Evolutionary conservation across 2,797 vertebrate genomes (phyloP), one percentile per base, ranked within the genome.

Genomic region (Amblyopsis hoosieri): DNA sequence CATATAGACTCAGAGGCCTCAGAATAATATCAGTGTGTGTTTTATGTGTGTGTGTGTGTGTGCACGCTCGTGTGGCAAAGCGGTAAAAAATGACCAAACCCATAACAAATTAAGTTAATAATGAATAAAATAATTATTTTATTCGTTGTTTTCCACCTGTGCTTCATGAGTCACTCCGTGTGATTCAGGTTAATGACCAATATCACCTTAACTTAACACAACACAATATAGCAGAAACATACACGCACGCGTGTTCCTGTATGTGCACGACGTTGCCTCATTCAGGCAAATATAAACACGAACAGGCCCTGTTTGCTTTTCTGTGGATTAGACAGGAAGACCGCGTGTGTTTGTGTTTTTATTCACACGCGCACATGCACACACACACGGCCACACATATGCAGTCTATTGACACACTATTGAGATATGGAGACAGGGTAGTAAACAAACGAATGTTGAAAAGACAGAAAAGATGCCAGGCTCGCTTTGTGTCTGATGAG

Each of bases 271-370:
- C 23, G 23, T 29, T 29, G 23, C 23, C 23, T 29, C 23, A 29
- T 29, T 29, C 23, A 29, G 23, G 23, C 23, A 29, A 29, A 29
- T 29, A 29, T 29, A 29, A 29, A 4, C 23, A 29, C 23, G 23
- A 29, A 4, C 23, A 29, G 11, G 59, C 23, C 45, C 57, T 81
- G 80, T 76, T 81, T 66, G 59, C 60, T 60, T 72, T 79, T 68
- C 76, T 57, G 12, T 51, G 52, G 54, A 54, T 45, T 64, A 54
- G n/a, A 71, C 53, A 57, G 62, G 55, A 60, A 52, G 72, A 59
- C 4, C 7, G 0, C 61, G 48, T 19, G 54, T 68, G 61, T 63
- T 52, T 51, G 52, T 57, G 17, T 69, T 74, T 58, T 80, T 0
- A 64, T 62, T 57, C 48, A 60, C 68, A 69, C 15, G 63, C 14